Percentiles rank a stretch among this genome's conserved stretches.
phyloP scores from a whole-genome alignment of 2,113 vertebrate genomes.

The Pipa parva region DNA sequence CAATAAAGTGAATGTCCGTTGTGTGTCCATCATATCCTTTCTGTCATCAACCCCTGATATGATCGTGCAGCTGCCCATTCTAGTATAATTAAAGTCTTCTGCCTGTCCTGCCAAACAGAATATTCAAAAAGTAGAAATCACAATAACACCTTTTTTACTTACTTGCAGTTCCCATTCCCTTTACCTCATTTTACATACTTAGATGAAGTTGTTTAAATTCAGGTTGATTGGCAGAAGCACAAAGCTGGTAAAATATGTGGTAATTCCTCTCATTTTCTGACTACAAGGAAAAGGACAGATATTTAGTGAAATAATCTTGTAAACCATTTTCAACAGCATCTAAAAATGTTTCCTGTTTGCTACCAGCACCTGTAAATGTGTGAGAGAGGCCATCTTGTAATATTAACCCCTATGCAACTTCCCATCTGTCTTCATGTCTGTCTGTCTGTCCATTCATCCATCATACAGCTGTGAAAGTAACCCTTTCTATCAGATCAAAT shows the following conservation, averaged over 20 bases:
- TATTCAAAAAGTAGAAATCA: background rate
- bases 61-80: slow-evolving; percentile 70
- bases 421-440: too few relatives aligned
- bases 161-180: background rate
- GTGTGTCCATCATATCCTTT: slow-evolving; percentile 82
- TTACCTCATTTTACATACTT: slow-evolving; percentile 63
- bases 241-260: slow-evolving; percentile 96
- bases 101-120: slow-evolving; percentile 67
- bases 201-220: slow-evolving; percentile 80
- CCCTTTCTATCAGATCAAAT: too few relatives aligned
- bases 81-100: slow-evolving; percentile 84
- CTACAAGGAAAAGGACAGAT: slow-evolving; percentile 58
- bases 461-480: too few relatives aligned
- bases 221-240: slow-evolving; percentile 77
- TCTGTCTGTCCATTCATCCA: too few relatives aligned
- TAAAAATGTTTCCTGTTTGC: too few relatives aligned
- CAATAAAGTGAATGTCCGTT: slow-evolving; percentile 77
- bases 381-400: too few relatives aligned
- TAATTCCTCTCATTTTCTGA: slow-evolving; percentile 95
- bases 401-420: too few relatives aligned
- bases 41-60: slow-evolving; percentile 84
- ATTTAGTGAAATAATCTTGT: too few relatives aligned
- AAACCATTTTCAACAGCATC: too few relatives aligned
- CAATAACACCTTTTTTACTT: too few relatives aligned
- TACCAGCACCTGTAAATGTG: too few relatives aligned